Evolutionary conservation across 2,888 invertebrate genomes (phyloP), one percentile per base, ranked within the genome.

Genomic region (Troides aeacus): DNA sequence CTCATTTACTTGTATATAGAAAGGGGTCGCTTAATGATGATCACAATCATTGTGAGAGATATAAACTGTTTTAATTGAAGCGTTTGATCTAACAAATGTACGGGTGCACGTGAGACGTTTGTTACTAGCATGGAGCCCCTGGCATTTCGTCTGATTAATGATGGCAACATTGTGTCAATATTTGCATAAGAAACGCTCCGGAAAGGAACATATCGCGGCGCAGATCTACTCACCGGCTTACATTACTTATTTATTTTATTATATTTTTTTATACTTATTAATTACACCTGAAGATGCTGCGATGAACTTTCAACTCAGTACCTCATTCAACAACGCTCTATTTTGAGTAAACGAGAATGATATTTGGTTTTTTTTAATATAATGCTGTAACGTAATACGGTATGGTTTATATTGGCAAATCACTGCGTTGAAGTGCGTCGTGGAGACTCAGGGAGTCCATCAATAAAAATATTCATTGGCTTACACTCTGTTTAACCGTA

Each of bases 401-500:
- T 76, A 85, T 73, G 77, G 81, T 82, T 74, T 64, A 79, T 74
- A 78, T 77, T 81, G 30, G 74, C 68, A 53, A 72, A 73, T 69
- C 70, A 61, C 61, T 57, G 60, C 59, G 50, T 50, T 6, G 58
- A 61, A 64, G 64, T 71, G 61, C 64, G 70, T 21, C 62, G 64
- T 68, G 36, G 23, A 84, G 85, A 88, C 86, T 84, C 79, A 88
- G 85, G 84, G 79, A 85, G 83, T 87, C 82, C 86, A 87, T 90
- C 90, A 88, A 90, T 91, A 90, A 92, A 92, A 90, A 92, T 92
- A 92, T 92, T 92, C 90, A 91, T 92, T 89, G 85, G 84, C 86
- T 89, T 84, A 87, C 88, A 89, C 90, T 90, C 89, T 90, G 87
- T 89, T 92, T 88, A 90, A 86, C 88, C 87, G 84, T 83, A 86